Base-by-base conservation (phyloP, 2,113 vertebrate species). In the Zosterops pallidus region DNA sequence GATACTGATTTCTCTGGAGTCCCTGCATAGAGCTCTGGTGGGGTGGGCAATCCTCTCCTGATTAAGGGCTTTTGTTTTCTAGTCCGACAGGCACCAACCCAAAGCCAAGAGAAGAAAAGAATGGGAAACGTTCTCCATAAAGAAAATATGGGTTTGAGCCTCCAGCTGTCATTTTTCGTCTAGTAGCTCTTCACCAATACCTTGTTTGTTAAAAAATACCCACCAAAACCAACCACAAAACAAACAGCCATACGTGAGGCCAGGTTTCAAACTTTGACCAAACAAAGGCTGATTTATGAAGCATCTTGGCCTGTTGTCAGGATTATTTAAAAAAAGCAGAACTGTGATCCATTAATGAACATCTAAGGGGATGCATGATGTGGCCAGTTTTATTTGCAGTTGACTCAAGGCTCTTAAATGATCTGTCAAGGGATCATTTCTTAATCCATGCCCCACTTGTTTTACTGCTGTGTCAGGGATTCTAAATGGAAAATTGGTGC, bases 381-480 rank as follows among this genome's bases (percentile, higher is more conserved):
- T 21, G 81, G 46, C 14, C 70, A 56, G 21, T 62, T 91, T 96
- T 69, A 87, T 83, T 77, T 95, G 65, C 23, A 25, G 57, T 47
- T 79, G 29, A 90, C n/a, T 76, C 49, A 53, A 83, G 53, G 62
- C 55, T 85, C 35, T 84, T 39, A 33, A 79, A 65, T 39, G 50
- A 83, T 2, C 8, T 31, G 57, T 57, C 31, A 6, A 64, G 55
- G 67, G 55, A 92, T 82, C 65, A 79, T 76, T 94, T 94, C 82
- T 96, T 82, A 94, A 94, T 92, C 76, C 60, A 26, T 64, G 47
- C 63, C 86, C 6, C 0, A 47, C 83, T 91, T 91, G 87, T 92
- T 95, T 91, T 80, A 83, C 60, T 94, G 63, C 75, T 69, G 21
- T 80, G 63, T 94, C 82, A 94, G n/a, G 53, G 63, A 83, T 91